Percentiles rank a stretch among this genome's conserved stretches.
Conservation (phyloP, 2,113 vertebrate species). For the Gymnarchus niloticus region DNA sequence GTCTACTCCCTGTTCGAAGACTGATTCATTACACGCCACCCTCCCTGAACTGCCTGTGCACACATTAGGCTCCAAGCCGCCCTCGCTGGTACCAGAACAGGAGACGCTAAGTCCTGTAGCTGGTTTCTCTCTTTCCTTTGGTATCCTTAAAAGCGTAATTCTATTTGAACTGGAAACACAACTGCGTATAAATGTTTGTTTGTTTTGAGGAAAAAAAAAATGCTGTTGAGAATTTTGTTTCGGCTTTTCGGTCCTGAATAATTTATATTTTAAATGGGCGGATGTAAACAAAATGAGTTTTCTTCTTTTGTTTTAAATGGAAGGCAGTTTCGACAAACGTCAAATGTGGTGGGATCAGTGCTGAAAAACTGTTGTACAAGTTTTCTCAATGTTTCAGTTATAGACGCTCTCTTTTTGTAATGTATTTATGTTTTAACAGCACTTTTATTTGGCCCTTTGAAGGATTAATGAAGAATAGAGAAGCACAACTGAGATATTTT, state of each 20-base stretch:
- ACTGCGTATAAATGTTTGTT: conserved; percentile 23
- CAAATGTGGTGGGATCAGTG: conserved; percentile 37
- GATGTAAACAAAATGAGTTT: conserved; percentile 45
- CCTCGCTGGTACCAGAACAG: background rate
- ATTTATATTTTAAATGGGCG: conserved; percentile 37
- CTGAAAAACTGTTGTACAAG: conserved; percentile 62
- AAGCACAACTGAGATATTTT: conserved; percentile 45
- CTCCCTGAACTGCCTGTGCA: background rate
- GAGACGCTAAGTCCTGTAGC: conserved; percentile 6
- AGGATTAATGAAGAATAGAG: conserved; percentile 52
- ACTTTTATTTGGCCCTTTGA: conserved; percentile 58
- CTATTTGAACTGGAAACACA: conserved; percentile 28
- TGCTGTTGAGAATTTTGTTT: conserved; percentile 24
- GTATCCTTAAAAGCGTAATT: conserved; percentile 16
- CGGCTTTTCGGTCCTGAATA: conserved; percentile 37
- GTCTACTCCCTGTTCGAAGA: background rate
- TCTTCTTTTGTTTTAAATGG: conserved; percentile 28
- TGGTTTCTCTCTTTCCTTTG: conserved; percentile 28
- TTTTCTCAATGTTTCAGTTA: conserved; percentile 64
- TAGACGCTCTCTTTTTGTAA: conserved; percentile 54
- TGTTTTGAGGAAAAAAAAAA: conserved; percentile 27
- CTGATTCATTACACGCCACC: background rate
- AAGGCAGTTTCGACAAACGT: conserved; percentile 29
- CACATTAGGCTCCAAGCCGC: background rate
- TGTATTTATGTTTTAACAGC: conserved; percentile 70